Evolutionary conservation across 2,113 vertebrate genomes (phyloP).

Genomic region (Cryptomyrus ogoouensis): DNA sequence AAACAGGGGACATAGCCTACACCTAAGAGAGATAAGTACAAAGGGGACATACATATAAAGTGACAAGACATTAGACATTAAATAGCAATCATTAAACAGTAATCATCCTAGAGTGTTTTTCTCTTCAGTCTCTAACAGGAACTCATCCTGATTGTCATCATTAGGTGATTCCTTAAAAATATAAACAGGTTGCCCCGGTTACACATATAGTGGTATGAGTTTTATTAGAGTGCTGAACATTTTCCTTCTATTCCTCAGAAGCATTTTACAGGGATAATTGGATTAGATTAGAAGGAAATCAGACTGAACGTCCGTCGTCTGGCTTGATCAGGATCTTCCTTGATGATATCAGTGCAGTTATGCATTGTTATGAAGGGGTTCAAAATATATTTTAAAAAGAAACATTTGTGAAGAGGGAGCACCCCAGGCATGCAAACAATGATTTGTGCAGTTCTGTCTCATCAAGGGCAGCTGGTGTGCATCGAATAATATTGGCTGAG

Average conservation of each 20-base stretch:
- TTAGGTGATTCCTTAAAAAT: not conserved
- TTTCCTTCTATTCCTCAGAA: not conserved
- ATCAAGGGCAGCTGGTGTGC: constrained; percentile 6
- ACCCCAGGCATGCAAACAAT: not conserved
- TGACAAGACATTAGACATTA: not conserved
- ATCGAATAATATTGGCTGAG: constrained; percentile 5
- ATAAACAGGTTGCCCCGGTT: not conserved
- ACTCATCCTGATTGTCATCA: not conserved
- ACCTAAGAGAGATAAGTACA: not conserved
- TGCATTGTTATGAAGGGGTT: not conserved
- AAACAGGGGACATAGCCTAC: not conserved
- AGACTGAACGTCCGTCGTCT: not conserved
- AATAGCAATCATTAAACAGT: not conserved
- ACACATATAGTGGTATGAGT: not conserved
- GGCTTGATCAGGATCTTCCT: not conserved
- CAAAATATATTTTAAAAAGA: not conserved
- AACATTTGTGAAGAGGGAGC: not conserved
- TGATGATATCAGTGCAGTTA: not conserved
- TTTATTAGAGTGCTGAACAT: not conserved
- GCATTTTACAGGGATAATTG: not conserved
- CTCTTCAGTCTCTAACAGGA: not conserved
- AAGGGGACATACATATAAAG: not conserved
- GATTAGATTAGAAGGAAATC: not conserved
- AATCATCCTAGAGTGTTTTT: not conserved
- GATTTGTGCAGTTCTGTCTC: not conserved